These are phyloP conservation scores for Bujurquina vittata DNA, from an alignment of 2,113 vertebrate genomes.

Conservation along the genomic window DNA sequence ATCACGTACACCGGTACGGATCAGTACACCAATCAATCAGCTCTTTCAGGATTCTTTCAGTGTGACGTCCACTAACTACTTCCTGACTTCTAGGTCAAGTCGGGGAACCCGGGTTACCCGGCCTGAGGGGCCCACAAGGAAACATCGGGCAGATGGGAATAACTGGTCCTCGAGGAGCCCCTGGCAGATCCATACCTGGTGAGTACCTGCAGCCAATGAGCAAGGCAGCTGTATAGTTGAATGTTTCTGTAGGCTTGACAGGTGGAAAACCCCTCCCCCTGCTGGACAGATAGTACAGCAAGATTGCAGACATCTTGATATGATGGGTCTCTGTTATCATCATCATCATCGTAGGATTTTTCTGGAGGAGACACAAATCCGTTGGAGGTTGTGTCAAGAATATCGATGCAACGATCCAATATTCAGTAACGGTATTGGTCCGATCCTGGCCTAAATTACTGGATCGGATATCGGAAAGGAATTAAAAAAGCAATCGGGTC, in stretches of 20 bases:
- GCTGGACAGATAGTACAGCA: neutral
- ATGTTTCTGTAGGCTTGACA: neutral
- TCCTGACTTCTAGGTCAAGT: conserved; percentile 49
- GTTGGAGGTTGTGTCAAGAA: neutral
- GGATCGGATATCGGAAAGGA: too few species aligned
- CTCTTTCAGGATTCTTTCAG: accelerated
- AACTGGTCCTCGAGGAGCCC: conserved; percentile 52
- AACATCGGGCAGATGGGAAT: conserved; percentile 66
- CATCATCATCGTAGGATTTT: neutral
- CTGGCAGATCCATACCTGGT: conserved; percentile 61
- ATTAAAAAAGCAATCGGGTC: too few species aligned
- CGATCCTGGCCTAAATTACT: too few species aligned
- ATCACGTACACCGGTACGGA: conserved; percentile 44
- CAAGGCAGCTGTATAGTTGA: neutral
- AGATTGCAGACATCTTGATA: neutral
- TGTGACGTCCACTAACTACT: neutral
- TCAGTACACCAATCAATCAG: neutral
- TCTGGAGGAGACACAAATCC: neutral
- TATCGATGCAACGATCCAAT: too few species aligned
- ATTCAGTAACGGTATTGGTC: too few species aligned
- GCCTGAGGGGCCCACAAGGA: conserved; percentile 55
- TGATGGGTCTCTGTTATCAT: neutral
- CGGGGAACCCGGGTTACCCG: conserved; percentile 62
- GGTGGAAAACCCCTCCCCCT: neutral
- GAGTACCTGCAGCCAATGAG: conserved; percentile 4